Conservation (phyloP, 1,140 invertebrate species). For the Phocides pigmalion region DNA sequence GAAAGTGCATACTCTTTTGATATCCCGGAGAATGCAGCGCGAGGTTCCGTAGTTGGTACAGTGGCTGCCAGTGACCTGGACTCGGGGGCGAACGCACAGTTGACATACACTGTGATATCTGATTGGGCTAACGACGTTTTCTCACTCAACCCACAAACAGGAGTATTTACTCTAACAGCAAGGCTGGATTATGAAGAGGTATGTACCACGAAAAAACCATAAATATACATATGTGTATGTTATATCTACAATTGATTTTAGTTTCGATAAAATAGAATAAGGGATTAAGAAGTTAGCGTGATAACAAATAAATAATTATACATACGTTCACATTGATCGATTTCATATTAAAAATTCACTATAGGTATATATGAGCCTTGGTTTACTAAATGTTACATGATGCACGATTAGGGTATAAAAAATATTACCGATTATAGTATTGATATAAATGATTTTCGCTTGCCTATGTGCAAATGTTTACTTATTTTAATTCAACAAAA, state of each 20-base stretch:
- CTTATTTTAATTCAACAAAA: too few relatives aligned
- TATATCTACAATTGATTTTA: not conserved
- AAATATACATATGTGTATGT: not conserved
- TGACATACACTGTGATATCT: slow-evolving; percentile 94
- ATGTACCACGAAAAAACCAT: slow-evolving; percentile 58
- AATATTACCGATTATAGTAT: too few relatives aligned
- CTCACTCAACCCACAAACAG: slow-evolving; percentile 94
- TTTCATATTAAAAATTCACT: too few relatives aligned
- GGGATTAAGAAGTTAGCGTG: too few relatives aligned
- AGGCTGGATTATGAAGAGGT: slow-evolving; percentile 97
- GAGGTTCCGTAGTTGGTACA: slow-evolving; percentile 92
- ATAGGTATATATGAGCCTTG: too few relatives aligned
- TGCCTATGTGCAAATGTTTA: too few relatives aligned
- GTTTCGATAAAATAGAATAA: too few relatives aligned
- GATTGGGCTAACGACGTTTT: slow-evolving; percentile 98
- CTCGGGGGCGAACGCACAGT: slow-evolving; percentile 92
- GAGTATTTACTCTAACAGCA: slow-evolving; percentile 94
- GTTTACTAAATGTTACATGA: too few relatives aligned
- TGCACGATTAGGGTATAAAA: too few relatives aligned
- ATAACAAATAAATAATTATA: too few relatives aligned
- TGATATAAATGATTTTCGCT: too few relatives aligned
- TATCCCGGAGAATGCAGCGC: slow-evolving; percentile 92
- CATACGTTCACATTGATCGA: too few relatives aligned
- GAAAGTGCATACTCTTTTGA: slow-evolving; percentile 94
- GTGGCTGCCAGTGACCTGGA: slow-evolving; percentile 93